A percentile compares a stretch with the other conserved stretches of the same genome.
Evolutionary conservation across 2,113 vertebrate genomes (phyloP).

Genomic region (Xiphophorus maculatus): DNA sequence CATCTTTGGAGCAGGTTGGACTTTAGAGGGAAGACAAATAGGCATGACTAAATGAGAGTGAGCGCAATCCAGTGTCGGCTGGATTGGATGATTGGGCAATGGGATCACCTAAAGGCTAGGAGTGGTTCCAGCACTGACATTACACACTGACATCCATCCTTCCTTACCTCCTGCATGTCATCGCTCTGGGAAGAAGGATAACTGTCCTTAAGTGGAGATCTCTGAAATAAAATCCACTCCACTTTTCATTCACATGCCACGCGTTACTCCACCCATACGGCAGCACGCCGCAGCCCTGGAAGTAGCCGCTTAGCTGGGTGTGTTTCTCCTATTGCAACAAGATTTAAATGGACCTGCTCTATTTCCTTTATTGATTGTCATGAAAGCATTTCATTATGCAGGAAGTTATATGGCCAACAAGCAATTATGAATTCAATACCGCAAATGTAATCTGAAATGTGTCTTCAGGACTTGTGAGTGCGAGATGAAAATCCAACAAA

Average conservation of each 20-base stretch:
- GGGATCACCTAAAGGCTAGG: conserved; percentile 57
- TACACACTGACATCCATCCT: conserved; percentile 64
- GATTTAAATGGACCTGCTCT: conserved; percentile 75
- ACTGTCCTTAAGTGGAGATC: conserved; percentile 50
- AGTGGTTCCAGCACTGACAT: conserved; percentile 47
- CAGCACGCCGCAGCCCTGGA: conserved; percentile 43
- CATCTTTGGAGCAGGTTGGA: conserved; percentile 78
- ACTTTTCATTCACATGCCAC: conserved; percentile 34
- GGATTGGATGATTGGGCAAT: conserved; percentile 61
- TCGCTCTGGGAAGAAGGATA: conserved; percentile 52
- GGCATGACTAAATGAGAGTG: conserved; percentile 77
- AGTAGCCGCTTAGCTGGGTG: conserved; percentile 59
- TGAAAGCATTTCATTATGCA: conserved; percentile 77
- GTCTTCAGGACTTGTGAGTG: conserved; percentile 55
- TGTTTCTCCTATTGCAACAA: conserved; percentile 64
- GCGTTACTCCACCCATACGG: conserved; percentile 20
- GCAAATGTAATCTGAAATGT: conserved; percentile 75
- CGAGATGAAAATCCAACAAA: conserved; percentile 60
- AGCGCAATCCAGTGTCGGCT: conserved; percentile 70
- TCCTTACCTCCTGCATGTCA: conserved; percentile 43
- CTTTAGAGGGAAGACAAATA: conserved; percentile 80
- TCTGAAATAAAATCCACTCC: conserved; percentile 64
- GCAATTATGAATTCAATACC: conserved; percentile 78
- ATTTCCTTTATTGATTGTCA: conserved; percentile 79
- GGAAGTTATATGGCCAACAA: conserved; percentile 74